These are phyloP conservation scores for Mobula hypostoma DNA, from an alignment of 2,113 vertebrate species.

Conservation along the genomic window DNA sequence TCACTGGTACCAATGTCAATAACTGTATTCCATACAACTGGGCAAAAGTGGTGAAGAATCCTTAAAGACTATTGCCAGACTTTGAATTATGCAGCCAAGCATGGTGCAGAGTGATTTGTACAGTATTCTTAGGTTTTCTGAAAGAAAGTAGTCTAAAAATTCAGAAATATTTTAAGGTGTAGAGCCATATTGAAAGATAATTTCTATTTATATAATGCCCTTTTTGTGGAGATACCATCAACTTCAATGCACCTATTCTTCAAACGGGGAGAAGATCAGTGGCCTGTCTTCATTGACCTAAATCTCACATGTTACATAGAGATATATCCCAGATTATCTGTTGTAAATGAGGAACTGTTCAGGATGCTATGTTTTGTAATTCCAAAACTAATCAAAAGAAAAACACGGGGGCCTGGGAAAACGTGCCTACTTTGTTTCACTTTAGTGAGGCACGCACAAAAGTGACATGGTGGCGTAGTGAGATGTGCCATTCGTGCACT, in stretches of 20 bases:
- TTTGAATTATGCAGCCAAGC: background rate
- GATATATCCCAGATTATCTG: background rate
- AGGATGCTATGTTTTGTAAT: no score
- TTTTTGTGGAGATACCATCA: background rate
- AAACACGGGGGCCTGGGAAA: no score
- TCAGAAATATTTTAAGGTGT: background rate
- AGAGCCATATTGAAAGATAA: background rate
- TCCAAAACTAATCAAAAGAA: no score
- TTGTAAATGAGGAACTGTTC: background rate
- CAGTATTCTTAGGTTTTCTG: background rate
- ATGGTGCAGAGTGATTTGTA: background rate
- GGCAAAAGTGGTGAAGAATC: background rate
- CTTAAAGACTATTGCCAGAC: background rate
- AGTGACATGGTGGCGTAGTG: no score
- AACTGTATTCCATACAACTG: background rate
- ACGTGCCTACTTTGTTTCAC: no score
- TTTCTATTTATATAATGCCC: background rate
- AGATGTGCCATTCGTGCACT: no score
- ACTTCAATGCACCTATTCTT: background rate
- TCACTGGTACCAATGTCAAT: background rate
- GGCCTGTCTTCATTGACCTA: background rate
- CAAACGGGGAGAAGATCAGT: background rate
- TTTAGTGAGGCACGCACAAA: no score
- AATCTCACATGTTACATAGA: background rate
- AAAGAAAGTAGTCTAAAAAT: background rate